Base-by-base conservation (phyloP, 2,888 invertebrate species). In the Dryocosmus kuriphilus region DNA sequence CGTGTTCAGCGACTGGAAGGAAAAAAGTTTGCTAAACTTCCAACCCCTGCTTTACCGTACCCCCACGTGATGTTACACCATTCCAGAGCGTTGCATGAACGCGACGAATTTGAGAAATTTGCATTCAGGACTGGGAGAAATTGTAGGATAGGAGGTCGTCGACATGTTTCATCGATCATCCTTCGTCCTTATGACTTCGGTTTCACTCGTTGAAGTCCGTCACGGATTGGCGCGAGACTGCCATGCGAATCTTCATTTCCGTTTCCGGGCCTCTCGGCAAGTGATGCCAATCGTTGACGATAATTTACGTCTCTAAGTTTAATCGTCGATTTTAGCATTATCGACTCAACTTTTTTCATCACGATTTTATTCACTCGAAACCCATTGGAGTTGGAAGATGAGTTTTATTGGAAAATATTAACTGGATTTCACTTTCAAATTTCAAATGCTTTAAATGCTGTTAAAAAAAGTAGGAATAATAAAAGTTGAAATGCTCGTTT, bases 201-300 rank as follows among this genome's bases (percentile, higher is more conserved):
- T 30, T 71, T 51, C 30, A 51, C 9, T 71, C 71, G 71, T 30
- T 16, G 41, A 30, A 51, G 46, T 71, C 30, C 71, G 71, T 51
- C 27, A 51, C 46, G 27, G 32, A 71, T 51, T 71, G 71, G 46
- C 71, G 30, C 74, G 65, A 57, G 73, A 80, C 80, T 78, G 74
- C 75, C 80, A 80, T 78, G 74, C 75, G 81, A 80, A 80, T 80
- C 75, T 81, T 78, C 78, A 81, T 81, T 81, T 81, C 81, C 81
- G 75, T 51, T 81, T 80, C 76, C 81, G 73, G 60, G 65, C 76
- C 77, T 79, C 57, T 71, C 38, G 74, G 32, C 74, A 77, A 74
- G 62, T 78, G 77, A 74, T 74, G 79, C 51, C 65, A 63, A 77
- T 73, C 79, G 61, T 35, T 71, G 63, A 57, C 8, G 46, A 7